phyloP scores from a whole-genome alignment of 2,888 invertebrate genomes.

The Drosophila histrio region DNA sequence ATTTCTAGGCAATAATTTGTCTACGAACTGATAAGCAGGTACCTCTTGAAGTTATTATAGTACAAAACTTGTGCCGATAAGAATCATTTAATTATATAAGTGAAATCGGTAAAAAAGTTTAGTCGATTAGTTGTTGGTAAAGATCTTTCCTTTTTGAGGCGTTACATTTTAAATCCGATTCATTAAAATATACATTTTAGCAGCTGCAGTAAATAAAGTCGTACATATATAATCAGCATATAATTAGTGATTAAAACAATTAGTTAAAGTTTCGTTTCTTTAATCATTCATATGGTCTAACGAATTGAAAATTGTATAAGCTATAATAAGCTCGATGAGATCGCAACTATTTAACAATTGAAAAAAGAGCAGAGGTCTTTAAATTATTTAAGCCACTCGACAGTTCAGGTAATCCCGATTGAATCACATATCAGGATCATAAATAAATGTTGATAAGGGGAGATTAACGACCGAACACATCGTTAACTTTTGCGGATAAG shows the following conservation, averaged over 20 bases:
- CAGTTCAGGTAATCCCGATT: neutral
- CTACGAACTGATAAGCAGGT: slow-evolving; percentile 30
- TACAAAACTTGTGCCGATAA: slow-evolving; percentile 28
- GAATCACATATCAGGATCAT: slow-evolving; percentile 13
- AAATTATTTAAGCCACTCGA: neutral
- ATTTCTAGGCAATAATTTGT: neutral
- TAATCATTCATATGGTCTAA: no score
- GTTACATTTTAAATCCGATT: neutral
- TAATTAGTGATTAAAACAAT: neutral
- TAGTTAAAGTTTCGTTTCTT: no score
- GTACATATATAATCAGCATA: neutral
- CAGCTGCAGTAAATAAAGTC: neutral
- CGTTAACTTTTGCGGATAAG: slow-evolving; percentile 11
- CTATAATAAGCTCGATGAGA: slow-evolving; percentile 5
- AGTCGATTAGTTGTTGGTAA: neutral
- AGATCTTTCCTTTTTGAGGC: neutral
- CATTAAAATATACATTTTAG: neutral
- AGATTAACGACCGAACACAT: slow-evolving; percentile 13
- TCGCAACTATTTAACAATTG: neutral
- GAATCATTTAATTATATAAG: slow-evolving; percentile 16
- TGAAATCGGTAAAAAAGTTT: neutral
- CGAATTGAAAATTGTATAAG: neutral
- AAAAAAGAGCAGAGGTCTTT: neutral
- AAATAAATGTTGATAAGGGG: slow-evolving; percentile 38
- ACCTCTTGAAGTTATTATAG: slow-evolving; percentile 14